Evolutionary conservation across 2,888 invertebrate genomes (phyloP), one percentile per base, ranked within the genome.

Genomic region (Cetonia aurata): DNA sequence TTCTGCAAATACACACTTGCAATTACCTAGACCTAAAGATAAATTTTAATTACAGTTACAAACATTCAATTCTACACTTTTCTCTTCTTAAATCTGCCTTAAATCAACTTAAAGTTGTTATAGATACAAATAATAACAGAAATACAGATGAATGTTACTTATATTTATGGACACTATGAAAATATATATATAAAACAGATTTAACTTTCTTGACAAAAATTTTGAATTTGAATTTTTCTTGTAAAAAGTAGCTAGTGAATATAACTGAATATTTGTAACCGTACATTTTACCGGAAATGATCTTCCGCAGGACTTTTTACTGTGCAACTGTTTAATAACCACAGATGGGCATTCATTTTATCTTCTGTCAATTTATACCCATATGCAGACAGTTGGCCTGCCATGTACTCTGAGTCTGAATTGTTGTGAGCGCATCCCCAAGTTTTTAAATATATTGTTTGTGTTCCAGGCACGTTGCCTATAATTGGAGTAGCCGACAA

Each of bases 401-500:
- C 96, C 99, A 99, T 99, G 82, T 99, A 99, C 86, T 99, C 99
- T 0, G 96, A 94, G 83, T 99, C 99, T 0, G 97, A 97, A 83
- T 92, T 97, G 84, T 99, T 99, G 86, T 99, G 99, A 0, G 98
- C 94, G 83, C 98, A 99, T 3, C 98, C 98, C 98, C 98, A 98
- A 70, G 98, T 98, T 85, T 96, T 96, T 1, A 98, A 89, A 79
- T 91, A 96, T 55, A 96, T 89, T 53, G 87, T 91, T 83, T 94
- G 92, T 0, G 94, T 94, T 0, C 96, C 95, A 80, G 87, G 86
- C 77, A 89, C 85, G 71, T 84, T 83, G 56, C 79, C 80, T 4
- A 80, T 79, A 41, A 78, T 68, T 9, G 78, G 74, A 15, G 72
- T 72, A 55, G 69, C n/a, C 6, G 15, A 31, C n/a, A 33, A 50